phyloP scores from a whole-genome alignment of 2,888 invertebrate genomes.

The Drosophila buzzatii region DNA sequence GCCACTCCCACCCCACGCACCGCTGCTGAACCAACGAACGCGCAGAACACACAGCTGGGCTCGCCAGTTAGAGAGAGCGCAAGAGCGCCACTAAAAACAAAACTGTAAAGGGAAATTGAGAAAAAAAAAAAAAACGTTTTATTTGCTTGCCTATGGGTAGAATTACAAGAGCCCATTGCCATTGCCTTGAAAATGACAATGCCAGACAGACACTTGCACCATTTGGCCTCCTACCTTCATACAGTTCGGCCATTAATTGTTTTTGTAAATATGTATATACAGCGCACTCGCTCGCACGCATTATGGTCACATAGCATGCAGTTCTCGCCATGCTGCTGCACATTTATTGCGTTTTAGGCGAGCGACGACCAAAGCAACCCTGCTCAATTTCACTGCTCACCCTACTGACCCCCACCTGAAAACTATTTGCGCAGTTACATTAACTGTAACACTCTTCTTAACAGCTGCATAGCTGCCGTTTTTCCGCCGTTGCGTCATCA shows the following conservation, averaged over 20 bases:
- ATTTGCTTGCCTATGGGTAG: constrained; percentile 44
- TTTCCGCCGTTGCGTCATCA: constrained; percentile 72
- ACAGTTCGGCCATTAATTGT: constrained; percentile 20
- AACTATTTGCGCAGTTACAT: constrained; percentile 75
- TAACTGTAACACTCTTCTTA: constrained; percentile 42
- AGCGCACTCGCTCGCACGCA: constrained; percentile 58
- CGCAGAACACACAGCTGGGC: constrained; percentile 62
- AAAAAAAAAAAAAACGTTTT: constrained; percentile 26
- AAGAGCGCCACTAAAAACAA: constrained; percentile 20
- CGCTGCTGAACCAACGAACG: constrained; percentile 6
- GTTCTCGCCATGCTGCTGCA: constrained; percentile 61
- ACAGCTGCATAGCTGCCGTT: constrained; percentile 45
- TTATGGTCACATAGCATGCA: constrained; percentile 52
- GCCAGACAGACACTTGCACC: constrained; percentile 53
- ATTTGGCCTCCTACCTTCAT: constrained; percentile 7
- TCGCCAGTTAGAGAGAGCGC: constrained; percentile 21
- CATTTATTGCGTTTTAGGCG: constrained; percentile 76
- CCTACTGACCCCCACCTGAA: constrained; percentile 32
- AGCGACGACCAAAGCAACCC: constrained; percentile 61
- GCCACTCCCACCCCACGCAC: constrained; percentile 51
- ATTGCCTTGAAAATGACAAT: constrained; percentile 69
- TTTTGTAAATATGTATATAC: constrained; percentile 48
- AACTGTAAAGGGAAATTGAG: constrained; percentile 27
- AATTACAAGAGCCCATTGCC: constrained; percentile 37
- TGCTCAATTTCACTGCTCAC: constrained; percentile 46